Evolutionary conservation across 1,140 invertebrate species (phyloP).

Genomic region (Aphelinus atriplicis): DNA sequence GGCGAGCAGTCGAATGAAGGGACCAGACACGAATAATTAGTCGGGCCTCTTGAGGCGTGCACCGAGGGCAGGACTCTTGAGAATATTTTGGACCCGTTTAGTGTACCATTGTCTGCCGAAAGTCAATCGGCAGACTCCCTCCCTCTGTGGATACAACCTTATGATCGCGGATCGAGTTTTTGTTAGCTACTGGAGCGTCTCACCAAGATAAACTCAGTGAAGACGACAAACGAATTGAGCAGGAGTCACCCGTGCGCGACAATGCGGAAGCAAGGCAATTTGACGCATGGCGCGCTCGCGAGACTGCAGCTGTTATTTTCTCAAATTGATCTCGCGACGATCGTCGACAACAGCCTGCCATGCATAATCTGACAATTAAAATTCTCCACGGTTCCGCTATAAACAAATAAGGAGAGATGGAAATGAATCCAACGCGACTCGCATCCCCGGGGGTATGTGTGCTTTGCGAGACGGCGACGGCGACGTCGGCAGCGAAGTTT

Average conservation of each 20-base stretch:
- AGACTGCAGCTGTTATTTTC: conserved; percentile 20
- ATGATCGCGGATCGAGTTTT: too few relatives aligned
- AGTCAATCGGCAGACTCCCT: too few relatives aligned
- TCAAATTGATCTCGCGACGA: conserved; percentile 51
- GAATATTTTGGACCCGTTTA: too few relatives aligned
- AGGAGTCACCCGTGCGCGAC: too few relatives aligned
- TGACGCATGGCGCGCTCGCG: neutral
- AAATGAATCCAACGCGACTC: conserved; percentile 20
- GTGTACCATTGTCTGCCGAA: too few relatives aligned
- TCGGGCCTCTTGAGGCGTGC: neutral
- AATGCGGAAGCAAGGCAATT: neutral
- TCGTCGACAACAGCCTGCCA: conserved; percentile 44
- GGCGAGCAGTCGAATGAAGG: neutral
- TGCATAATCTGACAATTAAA: conserved; percentile 60
- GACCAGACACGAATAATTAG: conserved; percentile 8
- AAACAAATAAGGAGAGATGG: conserved; percentile 38
- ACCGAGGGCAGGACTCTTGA: neutral
- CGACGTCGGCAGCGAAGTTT: conserved; percentile 13
- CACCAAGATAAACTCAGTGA: too few relatives aligned
- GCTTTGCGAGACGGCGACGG: conserved; percentile 32
- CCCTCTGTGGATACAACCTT: too few relatives aligned
- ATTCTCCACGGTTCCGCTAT: conserved; percentile 33
- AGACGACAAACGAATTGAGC: too few relatives aligned
- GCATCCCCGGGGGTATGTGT: conserved; percentile 47
- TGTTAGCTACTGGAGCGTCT: too few relatives aligned